Evolutionary conservation across 2,113 vertebrate genomes (phyloP).

Genomic region (Smithornis capensis): DNA sequence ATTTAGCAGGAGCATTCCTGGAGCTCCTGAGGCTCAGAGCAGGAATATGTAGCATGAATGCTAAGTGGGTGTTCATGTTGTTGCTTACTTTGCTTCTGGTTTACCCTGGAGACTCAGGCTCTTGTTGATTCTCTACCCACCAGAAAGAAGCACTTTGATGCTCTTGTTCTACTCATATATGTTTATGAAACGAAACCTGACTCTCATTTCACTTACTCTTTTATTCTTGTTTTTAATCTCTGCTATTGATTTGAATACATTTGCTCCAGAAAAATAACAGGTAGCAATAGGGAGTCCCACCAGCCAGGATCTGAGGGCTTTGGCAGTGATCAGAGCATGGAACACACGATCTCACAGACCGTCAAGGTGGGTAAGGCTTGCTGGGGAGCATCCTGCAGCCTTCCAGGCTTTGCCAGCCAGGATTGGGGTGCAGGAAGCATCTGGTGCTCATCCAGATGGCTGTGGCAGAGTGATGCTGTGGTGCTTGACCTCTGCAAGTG

Average conservation of each 20-base stretch:
- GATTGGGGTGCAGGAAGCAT: neutral
- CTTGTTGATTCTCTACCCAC: neutral
- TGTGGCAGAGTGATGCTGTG: neutral
- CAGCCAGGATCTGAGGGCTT: neutral
- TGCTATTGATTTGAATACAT: neutral
- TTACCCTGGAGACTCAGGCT: conserved; percentile 26
- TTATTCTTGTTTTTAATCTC: neutral
- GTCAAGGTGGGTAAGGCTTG: neutral
- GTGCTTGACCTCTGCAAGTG: neutral
- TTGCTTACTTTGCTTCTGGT: neutral
- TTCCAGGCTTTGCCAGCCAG: neutral
- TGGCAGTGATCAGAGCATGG: neutral
- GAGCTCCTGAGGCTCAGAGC: conserved; percentile 14
- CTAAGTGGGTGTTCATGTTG: conserved; percentile 26
- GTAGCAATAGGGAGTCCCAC: neutral
- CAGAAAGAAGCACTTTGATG: neutral
- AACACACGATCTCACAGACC: neutral
- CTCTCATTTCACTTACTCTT: neutral
- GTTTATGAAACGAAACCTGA: neutral
- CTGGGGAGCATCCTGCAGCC: neutral
- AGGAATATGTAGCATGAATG: neutral
- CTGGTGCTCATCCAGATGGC: conserved; percentile 11
- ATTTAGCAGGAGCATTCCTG: neutral
- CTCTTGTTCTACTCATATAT: neutral
- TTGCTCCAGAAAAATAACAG: neutral